Evolutionary conservation across 2,888 invertebrate species (phyloP).

Genomic region (Itoplectis maculator): DNA sequence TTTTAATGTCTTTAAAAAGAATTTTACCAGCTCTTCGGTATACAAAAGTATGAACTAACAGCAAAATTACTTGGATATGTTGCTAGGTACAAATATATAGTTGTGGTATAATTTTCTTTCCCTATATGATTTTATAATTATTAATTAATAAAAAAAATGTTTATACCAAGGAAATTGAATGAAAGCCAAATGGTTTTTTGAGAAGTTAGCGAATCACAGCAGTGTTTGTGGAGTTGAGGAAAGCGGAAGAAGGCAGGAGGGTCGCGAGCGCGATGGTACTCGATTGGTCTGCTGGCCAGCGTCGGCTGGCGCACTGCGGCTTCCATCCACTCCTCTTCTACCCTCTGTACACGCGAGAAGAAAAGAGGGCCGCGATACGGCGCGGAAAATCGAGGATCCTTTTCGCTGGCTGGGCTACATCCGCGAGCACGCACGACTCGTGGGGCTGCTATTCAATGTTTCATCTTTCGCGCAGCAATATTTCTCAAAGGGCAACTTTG

Average conservation of each 20-base stretch:
- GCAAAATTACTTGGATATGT: too few species aligned
- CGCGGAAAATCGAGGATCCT: slow-evolving; percentile 37
- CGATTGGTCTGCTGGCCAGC: slow-evolving; percentile 56
- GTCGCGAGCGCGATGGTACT: slow-evolving; percentile 42
- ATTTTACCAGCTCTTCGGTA: background rate
- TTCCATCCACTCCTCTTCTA: slow-evolving; percentile 51
- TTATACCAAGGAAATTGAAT: background rate
- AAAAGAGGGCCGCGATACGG: slow-evolving; percentile 39
- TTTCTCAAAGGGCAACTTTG: too few species aligned
- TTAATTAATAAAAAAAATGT: too few species aligned
- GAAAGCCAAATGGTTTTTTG: slow-evolving; percentile 9
- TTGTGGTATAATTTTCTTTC: too few species aligned
- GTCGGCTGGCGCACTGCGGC: slow-evolving; percentile 67
- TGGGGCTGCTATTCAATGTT: slow-evolving; percentile 3
- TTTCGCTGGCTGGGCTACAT: slow-evolving; percentile 2
- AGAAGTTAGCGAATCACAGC: slow-evolving; percentile 16
- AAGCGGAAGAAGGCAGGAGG: slow-evolving; percentile 19
- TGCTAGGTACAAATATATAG: too few species aligned
- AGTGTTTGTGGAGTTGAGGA: background rate
- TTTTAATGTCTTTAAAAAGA: background rate
- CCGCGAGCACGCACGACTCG: background rate
- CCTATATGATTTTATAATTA: too few species aligned
- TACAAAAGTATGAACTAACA: background rate
- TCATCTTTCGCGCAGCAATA: background rate
- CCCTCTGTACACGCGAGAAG: slow-evolving; percentile 37